These are phyloP conservation scores for Porites lutea DNA, from an alignment of 64 coral and sea anemone species.

Conservation along the genomic window DNA sequence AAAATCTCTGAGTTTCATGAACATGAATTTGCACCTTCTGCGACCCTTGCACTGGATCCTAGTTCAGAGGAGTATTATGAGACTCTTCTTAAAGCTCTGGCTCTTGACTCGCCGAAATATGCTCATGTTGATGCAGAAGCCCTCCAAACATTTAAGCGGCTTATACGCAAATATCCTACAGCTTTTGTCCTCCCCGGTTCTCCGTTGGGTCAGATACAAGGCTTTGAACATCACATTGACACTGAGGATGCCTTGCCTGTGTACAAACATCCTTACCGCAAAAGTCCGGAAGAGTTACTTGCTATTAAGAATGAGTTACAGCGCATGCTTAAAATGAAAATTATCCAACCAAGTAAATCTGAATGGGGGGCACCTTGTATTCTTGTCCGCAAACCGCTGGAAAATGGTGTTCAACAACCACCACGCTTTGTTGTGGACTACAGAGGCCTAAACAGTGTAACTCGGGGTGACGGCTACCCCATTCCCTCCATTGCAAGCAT, in stretches of 20 bases:
- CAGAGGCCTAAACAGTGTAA: constrained; percentile 22
- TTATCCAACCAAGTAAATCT: constrained; percentile 60
- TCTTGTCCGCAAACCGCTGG: constrained; percentile 47
- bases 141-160: constrained; percentile 46
- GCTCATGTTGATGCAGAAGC: constrained; percentile 42
- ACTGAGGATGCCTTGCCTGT: constrained; percentile 67
- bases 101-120: constrained; percentile 18
- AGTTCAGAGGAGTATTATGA: not conserved
- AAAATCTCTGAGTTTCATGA: not conserved
- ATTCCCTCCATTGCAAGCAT: constrained; percentile 18
- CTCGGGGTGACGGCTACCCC: constrained; percentile 22
- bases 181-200: constrained; percentile 51
- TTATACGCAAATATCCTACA: constrained; percentile 41
- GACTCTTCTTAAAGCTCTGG: not conserved
- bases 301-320: constrained; percentile 59
- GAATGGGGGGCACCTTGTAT: constrained; percentile 68
- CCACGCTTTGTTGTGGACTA: constrained; percentile 70
- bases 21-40: constrained; percentile 19
- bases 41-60: not conserved
- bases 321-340: constrained; percentile 61
- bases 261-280: too few relatives aligned
- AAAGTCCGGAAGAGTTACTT: constrained; percentile 43
- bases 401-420: constrained; percentile 48
- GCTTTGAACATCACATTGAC: constrained; percentile 68
- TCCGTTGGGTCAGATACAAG: constrained; percentile 29